A percentile compares a stretch with the other conserved stretches of the same genome.
phyloP scores from a whole-genome alignment of 2,797 vertebrate genomes.

The Arnoldichthys spilopterus region DNA sequence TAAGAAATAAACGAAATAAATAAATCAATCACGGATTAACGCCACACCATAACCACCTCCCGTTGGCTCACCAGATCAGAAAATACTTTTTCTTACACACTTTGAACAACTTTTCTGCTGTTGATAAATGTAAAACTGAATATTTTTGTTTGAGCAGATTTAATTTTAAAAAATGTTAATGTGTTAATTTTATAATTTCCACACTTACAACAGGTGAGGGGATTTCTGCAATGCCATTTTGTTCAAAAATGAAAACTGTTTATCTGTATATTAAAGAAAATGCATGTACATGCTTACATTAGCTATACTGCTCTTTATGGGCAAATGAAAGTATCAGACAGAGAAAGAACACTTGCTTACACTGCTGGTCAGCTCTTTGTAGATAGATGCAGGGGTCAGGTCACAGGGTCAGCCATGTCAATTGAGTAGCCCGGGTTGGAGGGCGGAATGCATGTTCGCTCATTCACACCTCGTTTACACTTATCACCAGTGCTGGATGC shows the following conservation, averaged over 20 bases:
- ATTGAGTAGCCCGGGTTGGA: neutral
- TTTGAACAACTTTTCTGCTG: too few species aligned
- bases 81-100: neutral
- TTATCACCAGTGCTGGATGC: neutral
- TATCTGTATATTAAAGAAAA: too few species aligned
- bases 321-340: too few species aligned
- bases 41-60: neutral
- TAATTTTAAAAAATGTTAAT: too few species aligned
- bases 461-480: neutral
- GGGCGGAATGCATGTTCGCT: neutral
- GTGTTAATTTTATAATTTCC: too few species aligned
- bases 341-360: neutral
- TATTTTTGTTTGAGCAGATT: too few species aligned
- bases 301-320: too few species aligned
- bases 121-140: neutral
- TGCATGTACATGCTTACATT: too few species aligned
- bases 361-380: neutral
- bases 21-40: neutral
- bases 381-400: neutral
- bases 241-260: too few species aligned
- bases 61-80: neutral
- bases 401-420: neutral
- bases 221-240: too few species aligned
- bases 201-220: too few species aligned
- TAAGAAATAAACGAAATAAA: neutral